phyloP scores from a whole-genome alignment of 2,797 vertebrate genomes.

The Peromyscus nudipes region DNA sequence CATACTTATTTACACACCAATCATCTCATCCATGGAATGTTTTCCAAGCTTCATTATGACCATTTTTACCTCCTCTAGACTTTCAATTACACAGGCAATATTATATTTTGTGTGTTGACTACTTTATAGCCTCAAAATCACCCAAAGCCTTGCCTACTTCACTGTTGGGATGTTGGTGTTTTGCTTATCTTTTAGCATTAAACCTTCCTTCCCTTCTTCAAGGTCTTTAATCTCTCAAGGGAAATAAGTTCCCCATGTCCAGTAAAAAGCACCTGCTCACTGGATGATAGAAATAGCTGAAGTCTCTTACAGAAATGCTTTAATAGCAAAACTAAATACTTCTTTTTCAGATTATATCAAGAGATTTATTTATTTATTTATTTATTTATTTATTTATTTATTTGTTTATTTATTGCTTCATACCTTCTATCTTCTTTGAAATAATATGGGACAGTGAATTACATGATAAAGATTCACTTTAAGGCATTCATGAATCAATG shows the following conservation, averaged over 20 bases:
- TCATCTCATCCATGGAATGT: neutral
- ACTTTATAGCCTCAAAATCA: accelerated
- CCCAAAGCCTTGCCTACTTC: accelerated
- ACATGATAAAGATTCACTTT: neutral
- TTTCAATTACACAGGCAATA: neutral
- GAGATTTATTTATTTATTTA: neutral
- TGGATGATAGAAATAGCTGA: neutral
- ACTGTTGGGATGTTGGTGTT: neutral
- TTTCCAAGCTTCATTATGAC: neutral
- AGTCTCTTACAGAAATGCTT: neutral
- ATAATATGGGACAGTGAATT: neutral
- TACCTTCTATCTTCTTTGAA: neutral
- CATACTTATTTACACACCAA: neutral
- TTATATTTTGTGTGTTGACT: neutral
- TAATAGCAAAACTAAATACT: neutral
- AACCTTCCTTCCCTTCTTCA: accelerated
- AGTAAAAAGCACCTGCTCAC: neutral
- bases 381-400: no score
- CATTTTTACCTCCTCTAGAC: neutral
- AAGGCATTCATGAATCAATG: slow-evolving; percentile 33
- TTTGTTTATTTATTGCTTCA: neutral
- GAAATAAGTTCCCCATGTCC: neutral
- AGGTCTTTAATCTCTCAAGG: neutral
- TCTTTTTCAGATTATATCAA: neutral
- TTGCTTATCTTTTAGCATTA: neutral